Percentiles rank a stretch among this genome's conserved stretches.
Conservation (phyloP, 1,140 invertebrate species). For the Ceratosolen fusciceps region DNA sequence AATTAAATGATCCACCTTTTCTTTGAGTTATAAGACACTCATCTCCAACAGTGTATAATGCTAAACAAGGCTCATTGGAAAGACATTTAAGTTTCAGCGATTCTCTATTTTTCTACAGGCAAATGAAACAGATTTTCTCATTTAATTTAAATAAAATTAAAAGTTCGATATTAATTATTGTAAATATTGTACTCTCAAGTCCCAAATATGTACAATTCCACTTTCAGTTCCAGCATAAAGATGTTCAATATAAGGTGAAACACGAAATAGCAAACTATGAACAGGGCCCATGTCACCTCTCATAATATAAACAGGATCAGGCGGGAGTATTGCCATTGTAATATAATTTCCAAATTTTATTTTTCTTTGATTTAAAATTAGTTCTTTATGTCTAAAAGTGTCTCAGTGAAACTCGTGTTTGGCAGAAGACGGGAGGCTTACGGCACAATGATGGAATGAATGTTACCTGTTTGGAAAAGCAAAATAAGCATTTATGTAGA, state of each 20-base stretch:
- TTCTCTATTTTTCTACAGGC: slow-evolving; percentile 75
- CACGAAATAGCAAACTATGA: slow-evolving; percentile 76
- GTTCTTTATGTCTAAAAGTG: neutral
- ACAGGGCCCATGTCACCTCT: slow-evolving; percentile 78
- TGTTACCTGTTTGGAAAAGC: neutral
- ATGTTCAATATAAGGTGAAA: slow-evolving; percentile 74
- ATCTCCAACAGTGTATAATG: slow-evolving; percentile 72
- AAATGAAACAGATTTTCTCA: slow-evolving; percentile 1
- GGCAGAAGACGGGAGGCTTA: slow-evolving; percentile 61
- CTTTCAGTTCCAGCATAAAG: slow-evolving; percentile 78
- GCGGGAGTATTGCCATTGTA: slow-evolving; percentile 73
- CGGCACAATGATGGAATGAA: slow-evolving; percentile 50
- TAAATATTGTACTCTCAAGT: slow-evolving; percentile 75
- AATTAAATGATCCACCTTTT: slow-evolving; percentile 78
- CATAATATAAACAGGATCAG: slow-evolving; percentile 78
- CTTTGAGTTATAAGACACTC: slow-evolving; percentile 78
- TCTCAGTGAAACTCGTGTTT: slow-evolving; percentile 22
- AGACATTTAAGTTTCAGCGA: slow-evolving; percentile 74
- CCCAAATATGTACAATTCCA: slow-evolving; percentile 80
- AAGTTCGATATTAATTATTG: neutral
- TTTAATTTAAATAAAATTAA: neutral
- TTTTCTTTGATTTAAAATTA: neutral
- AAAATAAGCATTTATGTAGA: neutral
- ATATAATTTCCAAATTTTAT: slow-evolving; percentile 12
- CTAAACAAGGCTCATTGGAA: slow-evolving; percentile 73